Conservation (phyloP, 2,113 vertebrate species). For the Melanerpes formicivorus region DNA sequence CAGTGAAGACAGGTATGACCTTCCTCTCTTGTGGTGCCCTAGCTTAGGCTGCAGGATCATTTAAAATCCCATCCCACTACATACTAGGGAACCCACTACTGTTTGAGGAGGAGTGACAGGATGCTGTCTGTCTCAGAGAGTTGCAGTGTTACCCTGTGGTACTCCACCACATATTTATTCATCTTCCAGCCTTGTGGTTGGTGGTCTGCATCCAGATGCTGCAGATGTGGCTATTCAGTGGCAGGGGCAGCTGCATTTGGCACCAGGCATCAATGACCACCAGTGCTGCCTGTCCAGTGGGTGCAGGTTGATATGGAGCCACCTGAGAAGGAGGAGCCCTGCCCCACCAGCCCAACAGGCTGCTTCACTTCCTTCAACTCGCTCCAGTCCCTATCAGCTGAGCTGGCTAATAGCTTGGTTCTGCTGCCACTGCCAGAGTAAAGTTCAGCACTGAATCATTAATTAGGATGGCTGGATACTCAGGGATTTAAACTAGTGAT, state of each 20-base stretch:
- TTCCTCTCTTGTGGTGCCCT: neutral
- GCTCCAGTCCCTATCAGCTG: neutral
- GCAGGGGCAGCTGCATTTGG: neutral
- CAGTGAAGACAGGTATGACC: neutral
- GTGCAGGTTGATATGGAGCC: accelerated
- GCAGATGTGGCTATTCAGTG: accelerated
- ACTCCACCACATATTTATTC: neutral
- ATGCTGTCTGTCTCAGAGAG: neutral
- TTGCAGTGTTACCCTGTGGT: too few relatives aligned
- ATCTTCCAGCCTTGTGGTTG: too few relatives aligned
- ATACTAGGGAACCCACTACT: accelerated
- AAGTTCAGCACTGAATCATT: constrained; percentile 59
- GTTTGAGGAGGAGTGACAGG: neutral
- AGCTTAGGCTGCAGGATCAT: neutral
- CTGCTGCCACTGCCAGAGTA: constrained; percentile 1
- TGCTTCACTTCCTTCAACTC: neutral
- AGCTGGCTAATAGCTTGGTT: neutral
- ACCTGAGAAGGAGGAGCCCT: neutral
- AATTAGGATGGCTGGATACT: constrained; percentile 66
- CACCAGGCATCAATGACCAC: accelerated
- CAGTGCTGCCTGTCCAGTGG: accelerated
- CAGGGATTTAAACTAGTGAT: constrained; percentile 70
- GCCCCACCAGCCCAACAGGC: neutral
- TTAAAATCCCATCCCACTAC: accelerated
- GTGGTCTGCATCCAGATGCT: neutral